These are phyloP conservation scores for Brachionus plicatilis DNA, from an alignment of 1,140 invertebrate genomes.

Conservation along the genomic window DNA sequence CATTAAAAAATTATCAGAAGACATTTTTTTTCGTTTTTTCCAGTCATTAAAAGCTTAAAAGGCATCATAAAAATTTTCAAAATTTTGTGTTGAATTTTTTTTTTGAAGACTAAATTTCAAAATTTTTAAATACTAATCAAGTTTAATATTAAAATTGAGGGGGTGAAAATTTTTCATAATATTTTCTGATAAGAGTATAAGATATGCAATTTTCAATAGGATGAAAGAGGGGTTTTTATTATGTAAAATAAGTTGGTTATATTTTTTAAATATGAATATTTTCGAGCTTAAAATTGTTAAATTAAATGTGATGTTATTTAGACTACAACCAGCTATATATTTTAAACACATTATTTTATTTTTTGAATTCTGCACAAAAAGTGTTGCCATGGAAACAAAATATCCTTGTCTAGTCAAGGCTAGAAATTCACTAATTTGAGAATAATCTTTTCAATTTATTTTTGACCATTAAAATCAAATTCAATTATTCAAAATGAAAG, in stretches of 20 bases:
- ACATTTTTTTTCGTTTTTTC: too few relatives aligned
- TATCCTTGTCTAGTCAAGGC: background rate
- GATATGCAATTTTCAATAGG: too few relatives aligned
- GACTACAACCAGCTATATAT: background rate
- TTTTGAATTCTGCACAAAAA: background rate
- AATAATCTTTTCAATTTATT: background rate
- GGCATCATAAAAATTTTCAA: too few relatives aligned
- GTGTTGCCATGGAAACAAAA: background rate
- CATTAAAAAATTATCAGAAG: too few relatives aligned
- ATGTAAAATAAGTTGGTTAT: background rate
- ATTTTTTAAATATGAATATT: background rate
- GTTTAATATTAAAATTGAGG: too few relatives aligned
- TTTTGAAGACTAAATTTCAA: too few relatives aligned
- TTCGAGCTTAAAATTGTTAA: background rate
- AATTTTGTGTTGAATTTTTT: too few relatives aligned
- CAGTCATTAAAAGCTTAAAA: too few relatives aligned
- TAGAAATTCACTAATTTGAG: background rate
- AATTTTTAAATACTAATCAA: too few relatives aligned
- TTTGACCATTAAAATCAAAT: background rate
- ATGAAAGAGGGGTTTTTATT: too few relatives aligned
- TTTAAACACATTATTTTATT: background rate
- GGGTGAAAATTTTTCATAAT: too few relatives aligned
- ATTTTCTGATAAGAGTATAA: too few relatives aligned
- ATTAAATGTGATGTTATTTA: background rate
- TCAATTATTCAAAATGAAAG: constrained; percentile 45